Conservation (phyloP, 2,797 vertebrate genomes). For the Coreius guichenoti region DNA sequence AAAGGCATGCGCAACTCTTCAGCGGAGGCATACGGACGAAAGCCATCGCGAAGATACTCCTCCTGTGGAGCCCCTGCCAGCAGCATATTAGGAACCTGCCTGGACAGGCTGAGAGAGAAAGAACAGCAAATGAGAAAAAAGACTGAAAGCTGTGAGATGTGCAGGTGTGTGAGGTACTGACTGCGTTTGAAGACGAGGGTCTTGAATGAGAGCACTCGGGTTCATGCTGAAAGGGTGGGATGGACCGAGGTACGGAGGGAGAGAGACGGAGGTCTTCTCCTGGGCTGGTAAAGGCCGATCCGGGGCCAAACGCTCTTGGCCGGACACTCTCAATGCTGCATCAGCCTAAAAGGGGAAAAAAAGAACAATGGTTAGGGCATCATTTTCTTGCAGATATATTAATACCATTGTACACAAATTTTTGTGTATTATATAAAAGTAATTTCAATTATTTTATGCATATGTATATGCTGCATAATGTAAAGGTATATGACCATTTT, state of each 20-base stretch:
- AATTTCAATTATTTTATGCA: background rate
- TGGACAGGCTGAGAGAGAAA: conserved; percentile 81
- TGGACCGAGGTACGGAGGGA: conserved; percentile 85
- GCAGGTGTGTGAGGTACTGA: conserved; percentile 69
- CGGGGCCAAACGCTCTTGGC: conserved; percentile 81
- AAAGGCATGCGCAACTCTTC: conserved; percentile 92
- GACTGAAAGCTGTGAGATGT: background rate
- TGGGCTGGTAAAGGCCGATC: conserved; percentile 79
- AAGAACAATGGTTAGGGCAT: background rate
- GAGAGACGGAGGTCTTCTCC: conserved; percentile 84
- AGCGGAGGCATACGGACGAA: conserved; percentile 88
- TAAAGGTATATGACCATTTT: background rate
- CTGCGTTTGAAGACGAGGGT: conserved; percentile 90
- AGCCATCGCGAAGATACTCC: conserved; percentile 88
- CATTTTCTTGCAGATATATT: background rate
- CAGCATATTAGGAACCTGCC: conserved; percentile 85
- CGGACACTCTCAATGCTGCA: conserved; percentile 72
- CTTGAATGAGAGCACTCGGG: conserved; percentile 87
- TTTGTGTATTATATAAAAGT: background rate
- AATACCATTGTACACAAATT: background rate
- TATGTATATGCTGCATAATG: background rate
- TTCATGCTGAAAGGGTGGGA: conserved; percentile 86
- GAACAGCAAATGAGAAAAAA: background rate
- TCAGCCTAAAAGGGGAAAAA: conserved; percentile 75
- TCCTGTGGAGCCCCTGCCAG: conserved; percentile 78